Conservation (phyloP, 2,888 invertebrate genomes). For the Tipula helvola region DNA sequence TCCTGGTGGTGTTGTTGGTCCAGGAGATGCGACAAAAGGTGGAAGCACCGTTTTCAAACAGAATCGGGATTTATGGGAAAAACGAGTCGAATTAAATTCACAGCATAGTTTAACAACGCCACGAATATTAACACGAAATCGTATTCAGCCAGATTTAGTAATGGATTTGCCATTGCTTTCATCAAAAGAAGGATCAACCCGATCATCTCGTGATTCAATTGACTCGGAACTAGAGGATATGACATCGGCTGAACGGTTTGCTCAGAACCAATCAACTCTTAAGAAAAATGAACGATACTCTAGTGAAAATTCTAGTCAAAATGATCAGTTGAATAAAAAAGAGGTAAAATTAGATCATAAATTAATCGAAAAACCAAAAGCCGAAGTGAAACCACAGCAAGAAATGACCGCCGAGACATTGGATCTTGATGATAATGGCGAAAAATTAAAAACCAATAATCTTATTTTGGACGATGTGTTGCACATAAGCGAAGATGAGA, state of each 20-base stretch:
- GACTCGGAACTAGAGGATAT: slow-evolving; percentile 46
- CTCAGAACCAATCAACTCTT: slow-evolving; percentile 64
- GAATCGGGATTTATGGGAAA: slow-evolving; percentile 49
- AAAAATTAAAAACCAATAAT: background rate
- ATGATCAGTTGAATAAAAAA: slow-evolving; percentile 16
- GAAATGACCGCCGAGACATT: background rate
- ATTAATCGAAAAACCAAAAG: slow-evolving; percentile 23
- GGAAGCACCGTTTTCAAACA: slow-evolving; percentile 22
- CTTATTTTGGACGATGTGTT: slow-evolving; percentile 17
- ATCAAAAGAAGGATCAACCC: slow-evolving; percentile 28
- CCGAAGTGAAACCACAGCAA: slow-evolving; percentile 19
- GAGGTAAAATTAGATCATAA: slow-evolving; percentile 18
- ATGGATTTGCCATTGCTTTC: slow-evolving; percentile 61
- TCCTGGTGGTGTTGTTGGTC: background rate
- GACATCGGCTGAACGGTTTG: slow-evolving; percentile 64
- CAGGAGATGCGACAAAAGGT: background rate
- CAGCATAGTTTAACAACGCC: slow-evolving; percentile 36
- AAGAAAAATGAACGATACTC: slow-evolving; percentile 44
- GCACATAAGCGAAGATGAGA: slow-evolving; percentile 20
- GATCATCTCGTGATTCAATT: slow-evolving; percentile 25
- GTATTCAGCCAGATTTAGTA: slow-evolving; percentile 64
- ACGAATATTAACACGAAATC: slow-evolving; percentile 23
- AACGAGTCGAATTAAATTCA: slow-evolving; percentile 43
- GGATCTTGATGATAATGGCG: slow-evolving; percentile 4
- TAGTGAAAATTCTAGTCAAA: slow-evolving; percentile 11